phyloP scores from a whole-genome alignment of 2,888 invertebrate genomes.

The Brachyopa scutellaris region DNA sequence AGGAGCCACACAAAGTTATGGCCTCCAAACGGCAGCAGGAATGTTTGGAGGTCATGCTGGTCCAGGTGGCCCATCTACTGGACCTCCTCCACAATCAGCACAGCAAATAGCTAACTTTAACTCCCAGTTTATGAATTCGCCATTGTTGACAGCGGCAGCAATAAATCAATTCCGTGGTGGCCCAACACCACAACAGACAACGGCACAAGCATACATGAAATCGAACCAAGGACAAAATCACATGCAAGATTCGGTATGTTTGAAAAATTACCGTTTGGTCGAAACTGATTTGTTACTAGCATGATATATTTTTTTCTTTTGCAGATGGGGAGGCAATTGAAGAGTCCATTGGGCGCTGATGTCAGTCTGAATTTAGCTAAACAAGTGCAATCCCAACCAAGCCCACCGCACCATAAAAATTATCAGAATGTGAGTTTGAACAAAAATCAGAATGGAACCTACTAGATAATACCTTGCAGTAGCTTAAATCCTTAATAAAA shows the following conservation, averaged over 20 bases:
- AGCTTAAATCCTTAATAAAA: too few species aligned
- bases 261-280: too few species aligned
- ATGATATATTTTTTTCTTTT: constrained; percentile 25
- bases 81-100: constrained; percentile 78
- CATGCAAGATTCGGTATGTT: constrained; percentile 82
- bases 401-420: constrained; percentile 82
- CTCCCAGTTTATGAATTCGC: constrained; percentile 85
- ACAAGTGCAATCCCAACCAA: constrained; percentile 81
- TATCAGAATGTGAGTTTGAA: constrained; percentile 80
- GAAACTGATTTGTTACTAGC: not conserved
- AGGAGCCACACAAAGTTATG: constrained; percentile 79
- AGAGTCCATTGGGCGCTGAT: constrained; percentile 81
- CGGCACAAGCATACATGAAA: constrained; percentile 79
- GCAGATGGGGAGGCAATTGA: constrained; percentile 81
- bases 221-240: constrained; percentile 81
- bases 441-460: not conserved
- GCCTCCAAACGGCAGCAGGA: constrained; percentile 79
- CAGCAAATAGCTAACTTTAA: constrained; percentile 81
- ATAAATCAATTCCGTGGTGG: constrained; percentile 81
- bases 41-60: constrained; percentile 80
- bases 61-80: constrained; percentile 78
- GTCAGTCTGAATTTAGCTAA: constrained; percentile 81
- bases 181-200: constrained; percentile 78
- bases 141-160: constrained; percentile 85
- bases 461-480: too few species aligned